phyloP scores from a whole-genome alignment of 2,797 vertebrate species.

The Clarias platycephalus region DNA sequence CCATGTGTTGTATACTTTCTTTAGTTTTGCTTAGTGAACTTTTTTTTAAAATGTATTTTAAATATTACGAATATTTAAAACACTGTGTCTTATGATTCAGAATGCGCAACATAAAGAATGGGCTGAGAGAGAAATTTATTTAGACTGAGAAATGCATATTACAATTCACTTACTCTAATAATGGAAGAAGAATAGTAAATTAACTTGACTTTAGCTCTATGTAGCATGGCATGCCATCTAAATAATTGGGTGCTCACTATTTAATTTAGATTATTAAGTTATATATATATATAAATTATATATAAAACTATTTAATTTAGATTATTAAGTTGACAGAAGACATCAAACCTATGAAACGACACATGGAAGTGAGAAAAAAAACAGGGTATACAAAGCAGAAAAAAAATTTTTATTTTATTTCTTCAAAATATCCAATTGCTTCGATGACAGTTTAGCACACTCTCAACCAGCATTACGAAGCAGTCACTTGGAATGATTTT shows the following conservation, averaged over 20 bases:
- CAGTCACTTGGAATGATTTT: too few species aligned
- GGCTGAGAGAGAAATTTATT: constrained; percentile 37
- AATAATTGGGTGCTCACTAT: background rate
- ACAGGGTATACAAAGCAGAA: too few species aligned
- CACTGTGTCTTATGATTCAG: background rate
- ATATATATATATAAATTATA: too few species aligned
- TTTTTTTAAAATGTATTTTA: background rate
- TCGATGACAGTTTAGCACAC: too few species aligned
- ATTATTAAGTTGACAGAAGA: too few species aligned
- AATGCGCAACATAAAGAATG: constrained; percentile 27
- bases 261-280: background rate
- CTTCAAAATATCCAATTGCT: too few species aligned
- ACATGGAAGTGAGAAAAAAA: too few species aligned
- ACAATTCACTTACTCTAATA: constrained; percentile 27
- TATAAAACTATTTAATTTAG: too few species aligned
- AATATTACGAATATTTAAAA: background rate
- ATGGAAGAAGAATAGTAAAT: background rate
- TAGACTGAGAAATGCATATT: constrained; percentile 45
- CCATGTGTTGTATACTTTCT: background rate
- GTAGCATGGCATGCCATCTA: background rate
- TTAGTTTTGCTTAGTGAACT: background rate
- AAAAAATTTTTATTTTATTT: too few species aligned
- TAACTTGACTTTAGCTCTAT: background rate
- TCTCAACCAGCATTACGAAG: too few species aligned
- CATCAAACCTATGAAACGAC: too few species aligned